Base-by-base conservation (phyloP, 2,797 vertebrate species). In the Periophthalmus magnuspinnatus region DNA sequence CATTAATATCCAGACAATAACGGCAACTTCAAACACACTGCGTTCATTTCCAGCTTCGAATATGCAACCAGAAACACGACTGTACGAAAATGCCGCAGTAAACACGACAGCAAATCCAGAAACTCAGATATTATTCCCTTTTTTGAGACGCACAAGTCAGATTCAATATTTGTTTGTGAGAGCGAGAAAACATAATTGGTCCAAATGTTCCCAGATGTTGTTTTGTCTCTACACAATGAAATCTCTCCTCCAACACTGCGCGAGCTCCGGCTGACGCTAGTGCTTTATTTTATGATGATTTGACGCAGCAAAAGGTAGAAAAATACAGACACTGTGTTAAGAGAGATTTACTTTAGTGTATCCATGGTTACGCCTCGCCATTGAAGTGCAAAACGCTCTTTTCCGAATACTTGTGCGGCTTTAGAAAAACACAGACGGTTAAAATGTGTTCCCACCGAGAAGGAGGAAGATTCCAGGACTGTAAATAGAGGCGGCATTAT, bases 281-380 rank as follows among this genome's bases (percentile, higher is more conserved):
- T 38, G 59, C 21, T 63, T 34, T 33, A 57, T 60, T 77, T 73
- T 47, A 68, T 70, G 56, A 77, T 67, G 38, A 79, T 68, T 67
- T 50, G 72, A 58, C 70, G 64, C 54, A 65, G 66, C 63, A 62
- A 66, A n/a, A 66, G 38, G 14, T 50, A 45, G 55, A 78, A 54
- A 45, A 60, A 69, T 1, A 24, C 62, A 50, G 47, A 28, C 48
- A 36, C 56, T 10, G 14, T 45, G 54, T 67, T 24, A 32, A 63
- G 68, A 63, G 64, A 80, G 62, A 78, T 78, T 82, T 77, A 84
- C 74, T 76, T 73, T 68, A 32, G 54, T 11, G 85, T 85, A 71
- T 71, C 80, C 82, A 91, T 85, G 81, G 83, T 75, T 79, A 86
- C 84, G 8, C 58, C 70, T 74, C 41, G n/a, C 58, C 16, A 50